phyloP scores from a whole-genome alignment of 2,888 invertebrate species.

The Pegoplata infirma region DNA sequence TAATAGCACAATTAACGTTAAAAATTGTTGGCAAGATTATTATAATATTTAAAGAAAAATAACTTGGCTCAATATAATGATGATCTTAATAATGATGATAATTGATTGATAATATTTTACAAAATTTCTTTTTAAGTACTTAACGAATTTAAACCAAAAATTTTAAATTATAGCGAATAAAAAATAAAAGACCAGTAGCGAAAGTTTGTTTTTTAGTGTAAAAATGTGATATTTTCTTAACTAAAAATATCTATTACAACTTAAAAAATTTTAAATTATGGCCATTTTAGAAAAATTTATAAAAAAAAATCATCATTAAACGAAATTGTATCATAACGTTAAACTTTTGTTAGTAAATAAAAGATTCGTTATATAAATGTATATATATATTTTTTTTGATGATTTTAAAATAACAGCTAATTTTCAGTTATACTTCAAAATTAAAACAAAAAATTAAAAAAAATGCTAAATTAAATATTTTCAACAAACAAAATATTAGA shows the following conservation, averaged over 20 bases:
- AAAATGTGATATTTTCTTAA: constrained; percentile 17
- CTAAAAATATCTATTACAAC: constrained; percentile 26
- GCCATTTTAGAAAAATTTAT: constrained; percentile 37
- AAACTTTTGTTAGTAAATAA: constrained; percentile 46
- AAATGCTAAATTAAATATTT: constrained; percentile 41
- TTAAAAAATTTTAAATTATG: constrained; percentile 43
- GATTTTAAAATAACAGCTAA: constrained; percentile 36
- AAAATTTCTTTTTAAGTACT: constrained; percentile 56
- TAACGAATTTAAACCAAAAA: constrained; percentile 54
- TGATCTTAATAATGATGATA: constrained; percentile 2
- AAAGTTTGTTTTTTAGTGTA: constrained; percentile 17
- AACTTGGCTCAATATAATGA: constrained; percentile 46
- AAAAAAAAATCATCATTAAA: constrained; percentile 33
- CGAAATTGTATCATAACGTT: constrained; percentile 34
- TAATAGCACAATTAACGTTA: constrained; percentile 32
- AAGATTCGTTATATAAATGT: constrained; percentile 18
- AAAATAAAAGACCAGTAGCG: constrained; percentile 16
- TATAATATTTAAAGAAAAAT: constrained; percentile 12
- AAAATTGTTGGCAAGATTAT: constrained; percentile 59
- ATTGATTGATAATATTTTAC: constrained; percentile 46
- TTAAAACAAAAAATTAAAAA: too few relatives aligned
- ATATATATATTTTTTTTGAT: constrained; percentile 4
- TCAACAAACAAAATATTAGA: constrained; percentile 33
- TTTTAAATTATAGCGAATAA: constrained; percentile 20
- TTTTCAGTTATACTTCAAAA: constrained; percentile 17